Base-by-base conservation (phyloP, 1,140 invertebrate genomes). In the Bombus picipes region DNA sequence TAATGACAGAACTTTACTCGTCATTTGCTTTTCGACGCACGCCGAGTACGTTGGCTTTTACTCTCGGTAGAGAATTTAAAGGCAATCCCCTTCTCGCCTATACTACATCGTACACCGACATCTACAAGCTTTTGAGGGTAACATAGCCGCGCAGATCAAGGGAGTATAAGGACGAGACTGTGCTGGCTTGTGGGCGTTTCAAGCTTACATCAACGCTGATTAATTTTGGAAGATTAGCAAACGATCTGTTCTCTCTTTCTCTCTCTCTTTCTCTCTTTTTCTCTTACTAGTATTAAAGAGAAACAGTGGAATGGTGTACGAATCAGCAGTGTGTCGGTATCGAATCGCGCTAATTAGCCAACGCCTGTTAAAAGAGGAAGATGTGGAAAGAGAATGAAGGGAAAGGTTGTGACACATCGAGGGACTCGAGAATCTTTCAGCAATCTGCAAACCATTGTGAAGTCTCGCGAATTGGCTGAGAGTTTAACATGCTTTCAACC, bases 191-290 rank as follows among this genome's bases (percentile, higher is more conserved):
- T 70, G 77, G 39, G 71, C 76, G 86, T 83, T 89, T 65, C 62
- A 53, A 39, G 88, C 85, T 85, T 80, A 76, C 85, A 89, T 85
- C 81, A 76, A 82, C 85, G 66, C 82, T 85, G 91, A 92, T 91
- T 93, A 93, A 93, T 93, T 93, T 92, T 87, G 77, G 81, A 84
- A 91, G 89, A 92, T 90, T 89, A 88, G 90, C 81, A 59, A 82
- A 89, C 85, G 39, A 83, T 87, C 80, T 53, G 18, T 53, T 59
- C 57, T 59, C 28, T 59, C 57, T 37, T 2, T 59, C 57, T 59
- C 25, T 59, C 25, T 59, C 25, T 28, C 25, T 28, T 3, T 57
- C 57, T 28, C 57, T 28, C 57, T 28, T 28, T 4, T 13, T n/a
- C 28, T 12, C 1, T 90, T 88, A 88, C 86, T 89, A 81, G 83